A percentile compares a stretch with the other conserved stretches of the same genome.
Evolutionary conservation across 2,797 vertebrate genomes (phyloP).

Genomic region (Glyptemys insculpta): DNA sequence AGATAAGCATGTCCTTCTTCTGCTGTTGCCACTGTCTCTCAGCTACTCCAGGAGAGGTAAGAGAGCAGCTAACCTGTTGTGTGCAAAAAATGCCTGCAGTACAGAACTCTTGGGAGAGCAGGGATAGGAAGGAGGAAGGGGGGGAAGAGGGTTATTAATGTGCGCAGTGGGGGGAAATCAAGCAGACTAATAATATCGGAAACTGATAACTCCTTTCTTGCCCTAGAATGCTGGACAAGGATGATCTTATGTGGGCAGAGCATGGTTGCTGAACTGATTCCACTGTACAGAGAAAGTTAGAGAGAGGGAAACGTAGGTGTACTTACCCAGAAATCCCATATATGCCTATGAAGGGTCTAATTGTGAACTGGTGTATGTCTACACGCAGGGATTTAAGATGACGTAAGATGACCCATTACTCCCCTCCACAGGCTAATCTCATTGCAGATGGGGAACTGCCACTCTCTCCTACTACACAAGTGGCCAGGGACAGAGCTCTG

Average conservation of each 20-base stretch:
- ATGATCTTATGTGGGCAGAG: fast-evolving
- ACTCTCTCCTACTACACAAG: neutral
- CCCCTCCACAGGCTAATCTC: neutral
- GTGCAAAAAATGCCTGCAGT: neutral
- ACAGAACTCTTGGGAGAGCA: neutral
- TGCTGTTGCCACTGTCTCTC: neutral
- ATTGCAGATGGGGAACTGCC: neutral
- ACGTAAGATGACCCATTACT: neutral
- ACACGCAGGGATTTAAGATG: neutral
- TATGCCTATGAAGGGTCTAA: neutral
- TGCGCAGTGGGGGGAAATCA: fast-evolving
- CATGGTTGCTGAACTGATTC: neutral
- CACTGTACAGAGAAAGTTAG: neutral
- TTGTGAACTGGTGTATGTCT: neutral
- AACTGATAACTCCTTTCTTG: neutral
- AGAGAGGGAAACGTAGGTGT: neutral
- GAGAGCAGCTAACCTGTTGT: neutral
- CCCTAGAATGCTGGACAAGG: too few relatives aligned
- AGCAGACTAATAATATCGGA: fast-evolving
- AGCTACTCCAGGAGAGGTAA: constrained; percentile 18
- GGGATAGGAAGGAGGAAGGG: neutral
- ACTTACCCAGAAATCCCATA: neutral
- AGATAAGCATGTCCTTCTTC: neutral
- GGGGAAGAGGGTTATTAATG: neutral
- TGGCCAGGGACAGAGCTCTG: neutral